These are phyloP conservation scores for Dysidea cf. avara DNA, from an alignment of 37 sponge, comb jelly and placozoan species.

Conservation along the genomic window DNA sequence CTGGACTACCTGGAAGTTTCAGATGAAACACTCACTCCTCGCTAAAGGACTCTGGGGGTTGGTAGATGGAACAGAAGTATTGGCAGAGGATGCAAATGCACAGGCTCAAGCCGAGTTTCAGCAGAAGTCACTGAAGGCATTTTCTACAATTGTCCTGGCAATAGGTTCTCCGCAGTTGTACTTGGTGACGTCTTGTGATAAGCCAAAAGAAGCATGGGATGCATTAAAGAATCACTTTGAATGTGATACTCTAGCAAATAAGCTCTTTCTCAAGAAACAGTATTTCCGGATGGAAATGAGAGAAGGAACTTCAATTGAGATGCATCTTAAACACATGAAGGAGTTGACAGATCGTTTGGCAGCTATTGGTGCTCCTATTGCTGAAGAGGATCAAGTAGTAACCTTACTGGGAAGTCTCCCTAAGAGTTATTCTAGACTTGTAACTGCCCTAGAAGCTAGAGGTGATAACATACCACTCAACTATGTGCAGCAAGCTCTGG, in stretches of 20 bases:
- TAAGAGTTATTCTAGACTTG: background rate
- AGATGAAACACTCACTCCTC: conserved; percentile 19
- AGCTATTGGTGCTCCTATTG: background rate
- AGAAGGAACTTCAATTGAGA: background rate
- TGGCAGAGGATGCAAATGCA: background rate
- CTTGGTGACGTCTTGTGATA: too few relatives aligned
- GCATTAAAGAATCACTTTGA: background rate
- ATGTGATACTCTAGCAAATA: background rate
- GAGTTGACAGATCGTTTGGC: background rate
- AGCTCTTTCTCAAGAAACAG: conserved; percentile 4
- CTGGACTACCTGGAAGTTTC: conserved; percentile 22
- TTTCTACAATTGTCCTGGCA: background rate
- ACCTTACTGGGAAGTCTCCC: background rate
- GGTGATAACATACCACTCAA: background rate
- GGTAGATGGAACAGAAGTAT: conserved; percentile 14
- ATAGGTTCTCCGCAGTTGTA: conserved; percentile 3
- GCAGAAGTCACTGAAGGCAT: background rate
- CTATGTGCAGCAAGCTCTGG: conserved; percentile 1
- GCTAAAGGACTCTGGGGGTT: conserved; percentile 2
- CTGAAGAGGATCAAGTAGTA: conserved; percentile 4
- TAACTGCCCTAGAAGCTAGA: conserved; percentile 5
- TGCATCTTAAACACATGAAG: background rate
- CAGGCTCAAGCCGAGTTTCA: background rate
- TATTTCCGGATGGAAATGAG: background rate
- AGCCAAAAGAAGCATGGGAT: background rate